Evolutionary conservation across 2,113 vertebrate species (phyloP), one percentile per base, ranked within the genome.

Genomic region (Oncorhynchus masou): DNA sequence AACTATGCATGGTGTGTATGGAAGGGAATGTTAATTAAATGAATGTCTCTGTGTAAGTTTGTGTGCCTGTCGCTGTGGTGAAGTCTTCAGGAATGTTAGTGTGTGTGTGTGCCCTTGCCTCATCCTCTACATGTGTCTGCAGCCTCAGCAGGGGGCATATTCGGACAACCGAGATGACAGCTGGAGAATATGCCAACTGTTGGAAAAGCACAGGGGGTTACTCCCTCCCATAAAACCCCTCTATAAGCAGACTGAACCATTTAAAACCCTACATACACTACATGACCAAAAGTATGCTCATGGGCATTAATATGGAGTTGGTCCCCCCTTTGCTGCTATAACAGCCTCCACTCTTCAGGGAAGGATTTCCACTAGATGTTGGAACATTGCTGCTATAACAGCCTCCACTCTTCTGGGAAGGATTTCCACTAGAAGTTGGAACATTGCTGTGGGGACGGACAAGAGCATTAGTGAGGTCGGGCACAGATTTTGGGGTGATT

Each of bases 121-220:
- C 24, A 5, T 22, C 64, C 1, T 74, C 72, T 79, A 81, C 79
- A 81, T 81, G 78, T 84, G 86, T 77, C 80, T 65, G 82, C 22
- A 15, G 9, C n/a, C 84, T 19, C 84, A 74, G 75, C 74, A 8
- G 81, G 82, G 75, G 79, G 71, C 80, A 77, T 78, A 54, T 85
- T 73, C 66, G 82, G 83, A 78, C 70, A 71, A 72, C 78, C 70
- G 72, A 78, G 29, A 25, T 49, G 22, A 79, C 86, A 88, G 79
- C 80, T 83, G 84, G 78, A 76, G 76, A 75, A 83, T 75, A 83
- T 75, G 48, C 68, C 78, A 77, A 85, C 83, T 83, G 78, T 1
- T 13, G 4, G 9, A 75, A 64, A 49, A 29, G n/a, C 57, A n/a
- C 64, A 70, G 76, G 39, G 24, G n/a, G 31, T 79, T 51, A 16